Evolutionary conservation across 2,113 vertebrate species (phyloP).

Genomic region (Machaerirhynchus nigripectus): DNA sequence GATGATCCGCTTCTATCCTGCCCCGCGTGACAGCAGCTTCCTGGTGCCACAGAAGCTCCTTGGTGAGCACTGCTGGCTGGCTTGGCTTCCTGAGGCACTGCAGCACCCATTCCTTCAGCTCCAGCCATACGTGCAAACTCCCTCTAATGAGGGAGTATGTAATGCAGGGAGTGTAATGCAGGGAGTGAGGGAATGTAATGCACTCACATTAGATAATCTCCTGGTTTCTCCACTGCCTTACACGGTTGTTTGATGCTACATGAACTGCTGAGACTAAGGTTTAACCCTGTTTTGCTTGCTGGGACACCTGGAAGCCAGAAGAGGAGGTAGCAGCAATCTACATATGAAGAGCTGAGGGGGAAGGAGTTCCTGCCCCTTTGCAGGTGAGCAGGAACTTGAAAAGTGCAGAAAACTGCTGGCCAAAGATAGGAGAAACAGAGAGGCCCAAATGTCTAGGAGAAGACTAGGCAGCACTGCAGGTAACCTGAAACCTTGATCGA

Average conservation of each 20-base stretch:
- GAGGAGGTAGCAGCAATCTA: background rate
- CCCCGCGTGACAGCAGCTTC: fast-evolving
- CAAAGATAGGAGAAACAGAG: background rate
- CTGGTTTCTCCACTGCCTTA: background rate
- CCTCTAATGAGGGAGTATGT: no score
- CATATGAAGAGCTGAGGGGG: background rate
- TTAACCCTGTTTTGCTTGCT: background rate
- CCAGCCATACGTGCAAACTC: fast-evolving
- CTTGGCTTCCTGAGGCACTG: fast-evolving
- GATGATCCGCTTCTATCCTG: fast-evolving
- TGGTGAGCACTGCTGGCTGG: fast-evolving
- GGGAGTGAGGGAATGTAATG: no score
- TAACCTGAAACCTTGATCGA: background rate
- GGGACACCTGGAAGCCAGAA: background rate
- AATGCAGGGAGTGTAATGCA: no score
- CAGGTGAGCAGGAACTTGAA: background rate
- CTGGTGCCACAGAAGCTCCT: fast-evolving
- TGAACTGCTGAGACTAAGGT: background rate
- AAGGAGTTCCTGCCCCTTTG: background rate
- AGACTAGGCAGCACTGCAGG: background rate
- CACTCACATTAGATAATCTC: background rate
- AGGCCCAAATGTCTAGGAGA: background rate
- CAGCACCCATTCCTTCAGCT: background rate
- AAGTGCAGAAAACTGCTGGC: background rate
- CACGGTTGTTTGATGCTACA: background rate